phyloP scores from a whole-genome alignment of 2,888 invertebrate genomes.

The Ormyrus labotus region DNA sequence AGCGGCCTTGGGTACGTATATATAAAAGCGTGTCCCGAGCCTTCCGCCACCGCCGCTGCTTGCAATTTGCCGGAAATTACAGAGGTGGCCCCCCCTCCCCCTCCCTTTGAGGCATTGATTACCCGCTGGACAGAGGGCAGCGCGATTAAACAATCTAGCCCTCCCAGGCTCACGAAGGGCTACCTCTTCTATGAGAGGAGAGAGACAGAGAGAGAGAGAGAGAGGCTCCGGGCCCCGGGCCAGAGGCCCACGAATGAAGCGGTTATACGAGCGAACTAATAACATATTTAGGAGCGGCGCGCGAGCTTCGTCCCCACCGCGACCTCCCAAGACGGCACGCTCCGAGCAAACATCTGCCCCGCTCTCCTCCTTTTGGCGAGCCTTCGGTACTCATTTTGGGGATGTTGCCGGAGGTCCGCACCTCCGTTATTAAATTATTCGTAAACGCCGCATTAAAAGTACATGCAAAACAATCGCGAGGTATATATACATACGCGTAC shows the following conservation, averaged over 20 bases:
- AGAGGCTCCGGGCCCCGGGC: conserved; percentile 73
- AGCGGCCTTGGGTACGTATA: not conserved
- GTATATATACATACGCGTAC: not conserved
- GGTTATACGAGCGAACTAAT: conserved; percentile 76
- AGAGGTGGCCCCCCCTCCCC: conserved; percentile 62
- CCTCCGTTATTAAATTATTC: conserved; percentile 53
- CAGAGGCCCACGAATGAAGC: conserved; percentile 73
- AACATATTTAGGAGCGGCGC: conserved; percentile 73
- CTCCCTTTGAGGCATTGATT: conserved; percentile 66
- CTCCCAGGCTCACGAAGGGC: conserved; percentile 68
- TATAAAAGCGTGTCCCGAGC: conserved; percentile 59
- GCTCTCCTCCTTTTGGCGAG: conserved; percentile 14
- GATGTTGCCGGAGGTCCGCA: not conserved
- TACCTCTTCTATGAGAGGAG: not conserved
- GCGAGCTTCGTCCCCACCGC: conserved; percentile 53
- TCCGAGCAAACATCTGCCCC: conserved; percentile 60
- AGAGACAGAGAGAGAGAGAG: conserved; percentile 55
- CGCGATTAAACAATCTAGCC: conserved; percentile 75
- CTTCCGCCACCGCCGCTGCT: conserved; percentile 47
- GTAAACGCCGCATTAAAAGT: conserved; percentile 51
- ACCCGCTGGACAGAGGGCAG: conserved; percentile 60
- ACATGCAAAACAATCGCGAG: conserved; percentile 43
- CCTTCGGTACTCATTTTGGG: conserved; percentile 32
- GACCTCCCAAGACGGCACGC: conserved; percentile 76
- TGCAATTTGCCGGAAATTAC: conserved; percentile 73